Percentiles rank a stretch among this genome's conserved stretches.
phyloP scores from a whole-genome alignment of 2,797 vertebrate genomes.

The Falco berigora region DNA sequence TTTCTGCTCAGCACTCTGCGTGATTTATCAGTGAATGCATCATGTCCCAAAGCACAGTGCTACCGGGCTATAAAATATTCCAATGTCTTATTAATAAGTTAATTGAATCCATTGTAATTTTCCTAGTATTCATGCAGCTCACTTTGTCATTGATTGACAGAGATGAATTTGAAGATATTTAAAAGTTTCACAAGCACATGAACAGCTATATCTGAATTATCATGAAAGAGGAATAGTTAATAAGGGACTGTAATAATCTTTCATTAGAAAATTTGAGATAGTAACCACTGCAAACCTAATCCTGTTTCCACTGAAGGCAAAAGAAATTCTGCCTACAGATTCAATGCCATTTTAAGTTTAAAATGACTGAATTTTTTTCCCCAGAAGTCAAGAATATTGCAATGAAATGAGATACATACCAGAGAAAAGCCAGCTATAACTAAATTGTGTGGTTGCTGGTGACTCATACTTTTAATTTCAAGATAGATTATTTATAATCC shows the following conservation, averaged over 20 bases:
- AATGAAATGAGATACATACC: neutral
- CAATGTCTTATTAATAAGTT: slow-evolving; percentile 61
- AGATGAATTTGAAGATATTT: slow-evolving; percentile 61
- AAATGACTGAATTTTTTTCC: neutral
- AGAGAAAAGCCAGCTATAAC: neutral
- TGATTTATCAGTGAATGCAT: slow-evolving; percentile 50
- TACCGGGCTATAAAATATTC: slow-evolving; percentile 36
- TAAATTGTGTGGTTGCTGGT: neutral
- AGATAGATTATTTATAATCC: neutral
- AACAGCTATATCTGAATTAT: slow-evolving; percentile 44
- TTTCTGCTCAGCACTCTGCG: slow-evolving; percentile 5
- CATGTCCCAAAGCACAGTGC: slow-evolving; percentile 18
- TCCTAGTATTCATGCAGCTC: slow-evolving; percentile 4
- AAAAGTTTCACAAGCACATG: slow-evolving; percentile 33
- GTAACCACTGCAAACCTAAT: slow-evolving; percentile 25
- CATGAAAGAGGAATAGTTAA: slow-evolving; percentile 34
- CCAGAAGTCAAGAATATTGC: neutral
- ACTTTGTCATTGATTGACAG: slow-evolving; percentile 62
- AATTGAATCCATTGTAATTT: slow-evolving; percentile 59
- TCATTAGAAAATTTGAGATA: slow-evolving; percentile 31
- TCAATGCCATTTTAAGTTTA: neutral
- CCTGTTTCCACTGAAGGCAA: neutral
- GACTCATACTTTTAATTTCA: neutral
- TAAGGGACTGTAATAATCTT: slow-evolving; percentile 27
- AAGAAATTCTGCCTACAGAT: neutral